phyloP scores from a whole-genome alignment of 2,888 invertebrate species.

The Octodonta nipae region DNA sequence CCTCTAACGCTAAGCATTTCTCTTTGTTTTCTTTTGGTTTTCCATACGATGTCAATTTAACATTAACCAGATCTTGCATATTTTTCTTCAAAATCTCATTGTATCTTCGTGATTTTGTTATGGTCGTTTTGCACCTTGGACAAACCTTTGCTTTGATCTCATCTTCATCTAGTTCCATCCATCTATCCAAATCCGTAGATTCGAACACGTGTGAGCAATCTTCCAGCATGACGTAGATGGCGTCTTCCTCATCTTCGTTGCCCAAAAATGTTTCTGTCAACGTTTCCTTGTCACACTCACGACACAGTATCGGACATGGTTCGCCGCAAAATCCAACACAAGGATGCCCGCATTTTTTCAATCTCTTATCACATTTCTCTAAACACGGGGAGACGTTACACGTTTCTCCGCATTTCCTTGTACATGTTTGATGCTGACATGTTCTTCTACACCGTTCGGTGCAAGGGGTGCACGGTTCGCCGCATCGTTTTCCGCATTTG shows the following conservation, averaged over 20 bases:
- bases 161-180: constrained; percentile 23
- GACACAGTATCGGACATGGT: constrained; percentile 27
- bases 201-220: constrained; percentile 24
- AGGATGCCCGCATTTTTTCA: constrained; percentile 44
- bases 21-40: too few relatives aligned
- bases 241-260: constrained; percentile 21
- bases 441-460: constrained; percentile 23
- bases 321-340: constrained; percentile 64
- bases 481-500: constrained; percentile 37
- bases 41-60: too few relatives aligned
- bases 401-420: constrained; percentile 35
- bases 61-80: too few relatives aligned
- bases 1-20: too few relatives aligned
- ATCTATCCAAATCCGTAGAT: constrained; percentile 17
- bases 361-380: constrained; percentile 30
- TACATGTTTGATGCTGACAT: constrained; percentile 41
- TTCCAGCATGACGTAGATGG: constrained; percentile 19
- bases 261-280: constrained; percentile 21
- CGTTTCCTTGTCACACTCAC: constrained; percentile 25
- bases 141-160: constrained; percentile 16
- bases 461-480: constrained; percentile 33
- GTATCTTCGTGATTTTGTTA: constrained; percentile 20
- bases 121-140: constrained; percentile 20
- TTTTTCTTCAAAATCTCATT: constrained; percentile 21
- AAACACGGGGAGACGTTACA: constrained; percentile 38